Evolutionary conservation across 1,140 invertebrate species (phyloP), one percentile per base, ranked within the genome.

Genomic region (Dinothrombium tinctorium): DNA sequence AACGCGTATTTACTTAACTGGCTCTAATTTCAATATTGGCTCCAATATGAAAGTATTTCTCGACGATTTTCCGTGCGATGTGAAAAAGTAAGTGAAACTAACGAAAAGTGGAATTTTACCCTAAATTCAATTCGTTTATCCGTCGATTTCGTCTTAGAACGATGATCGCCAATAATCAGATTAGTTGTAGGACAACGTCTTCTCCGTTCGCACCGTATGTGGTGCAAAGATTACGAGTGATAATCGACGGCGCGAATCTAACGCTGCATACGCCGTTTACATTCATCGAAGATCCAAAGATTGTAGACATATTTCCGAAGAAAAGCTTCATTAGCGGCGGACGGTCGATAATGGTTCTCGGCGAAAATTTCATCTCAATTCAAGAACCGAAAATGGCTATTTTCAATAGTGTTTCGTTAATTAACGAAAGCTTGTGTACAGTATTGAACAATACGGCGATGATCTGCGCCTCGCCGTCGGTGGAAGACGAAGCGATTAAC

Each of bases 21-120:
- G 92, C 14, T 69, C 74, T 47, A 77, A 89, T 60, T 60, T 98
- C 33, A 89, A 95, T 55, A 84, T 94, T 54, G 92, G 92, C 4
- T 84, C 80, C 23, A 71, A 70, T 44, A 76, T 87, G 42, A 71
- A 70, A 3, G 83, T 87, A 0, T 79, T 70, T 56, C 60, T 96
- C 7, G 87, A 90, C 59, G 75, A 86, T 47, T 63, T 84, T 37
- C 70, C 76, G 4, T 96, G 90, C 60, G 61, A 69, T 49, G 79
- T 92, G 6, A 83, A 89, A 55, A 69, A 72, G 42, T 52, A 51
- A 79, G 74, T 0, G 76, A 83, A 41, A 41, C n/a, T 8, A 39
- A 25, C 20, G 25, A n/a, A 39, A 28, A 8, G 8, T 28, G 26
- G n/a, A 28, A 28, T 14, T 32, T 32, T 12, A 14, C 29, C 4